Evolutionary conservation across 2,113 vertebrate species (phyloP).

Genomic region (Austrofundulus limnaeus): DNA sequence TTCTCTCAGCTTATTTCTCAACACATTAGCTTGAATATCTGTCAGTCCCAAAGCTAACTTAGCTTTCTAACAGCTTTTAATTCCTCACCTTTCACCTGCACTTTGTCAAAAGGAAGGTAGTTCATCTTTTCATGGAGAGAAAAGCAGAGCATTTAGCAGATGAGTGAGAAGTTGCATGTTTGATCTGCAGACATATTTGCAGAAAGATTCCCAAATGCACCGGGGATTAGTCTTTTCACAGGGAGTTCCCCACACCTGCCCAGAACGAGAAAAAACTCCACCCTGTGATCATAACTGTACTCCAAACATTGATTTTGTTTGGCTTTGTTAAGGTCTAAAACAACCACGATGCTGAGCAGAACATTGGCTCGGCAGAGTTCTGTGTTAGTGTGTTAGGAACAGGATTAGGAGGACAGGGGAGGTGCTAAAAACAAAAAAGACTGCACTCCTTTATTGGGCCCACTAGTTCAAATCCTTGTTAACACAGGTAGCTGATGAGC

Average conservation of each 20-base stretch:
- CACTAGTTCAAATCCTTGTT: too few species aligned
- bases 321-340: background rate
- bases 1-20: too few species aligned
- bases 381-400: background rate
- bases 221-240: conserved; percentile 46
- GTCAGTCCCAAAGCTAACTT: conserved; percentile 48
- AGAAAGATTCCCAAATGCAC: conserved; percentile 56
- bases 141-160: conserved; percentile 56
- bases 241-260: conserved; percentile 68
- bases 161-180: conserved; percentile 67
- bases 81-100: conserved; percentile 62
- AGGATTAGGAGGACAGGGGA: background rate
- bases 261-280: conserved; percentile 29
- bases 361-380: background rate
- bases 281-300: conserved; percentile 17
- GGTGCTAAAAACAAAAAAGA: too few species aligned
- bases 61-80: conserved; percentile 55
- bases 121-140: conserved; percentile 56
- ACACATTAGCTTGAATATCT: conserved; percentile 41
- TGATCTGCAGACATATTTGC: conserved; percentile 68
- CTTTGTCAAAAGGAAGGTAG: conserved; percentile 52
- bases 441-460: too few species aligned
- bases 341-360: background rate
- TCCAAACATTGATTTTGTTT: conserved; percentile 18
- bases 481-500: too few species aligned